Base-by-base conservation (phyloP, 1,140 invertebrate species). In the Drosophila athabasca region DNA sequence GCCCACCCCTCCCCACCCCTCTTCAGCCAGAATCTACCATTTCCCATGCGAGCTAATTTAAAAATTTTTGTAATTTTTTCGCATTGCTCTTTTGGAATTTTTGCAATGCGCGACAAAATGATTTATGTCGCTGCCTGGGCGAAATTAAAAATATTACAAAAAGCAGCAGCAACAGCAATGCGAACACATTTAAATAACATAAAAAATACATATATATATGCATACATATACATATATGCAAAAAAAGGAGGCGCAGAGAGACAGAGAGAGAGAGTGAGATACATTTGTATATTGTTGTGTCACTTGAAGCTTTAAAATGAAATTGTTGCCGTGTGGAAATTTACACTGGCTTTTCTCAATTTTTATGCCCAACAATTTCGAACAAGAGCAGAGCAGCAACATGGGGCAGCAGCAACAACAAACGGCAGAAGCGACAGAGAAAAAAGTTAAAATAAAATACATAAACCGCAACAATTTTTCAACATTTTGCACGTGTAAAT, bases 401-500 rank as follows among this genome's bases (percentile, higher is more conserved):
- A 62, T n/a, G n/a, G n/a, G n/a, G 31, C 29, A 51, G 3, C 29
- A 13, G 26, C 48, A 41, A 11, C 39, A 15, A 49, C 39, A 46
- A 8, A 15, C 24, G 44, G n/a, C 39, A 31, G 45, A 44, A 24
- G 19, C 8, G 22, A 45, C 53, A 78, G 24, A 78, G 24, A 26
- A 26, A 57, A 70, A 70, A 62, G 46, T 66, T 58, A 75, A 75
- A 61, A 71, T 61, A 68, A 80, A 50, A 61, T 79, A 79, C 62
- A 76, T 82, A 89, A 90, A 90, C 87, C 87, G 87, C 87, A 90
- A 89, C 87, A 90, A 90, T 90, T 90, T 90, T 90, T 90, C 87
- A 85, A 90, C 85, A 90, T 90, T 90, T 90, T 85, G 81, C 87
- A 90, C 87, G 87, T 90, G 87, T 90, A 90, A 90, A 90, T 90